A percentile compares a stretch with the other conserved stretches of the same genome.
Conservation (phyloP, 2,113 vertebrate species). For the Eurypyga helias region DNA sequence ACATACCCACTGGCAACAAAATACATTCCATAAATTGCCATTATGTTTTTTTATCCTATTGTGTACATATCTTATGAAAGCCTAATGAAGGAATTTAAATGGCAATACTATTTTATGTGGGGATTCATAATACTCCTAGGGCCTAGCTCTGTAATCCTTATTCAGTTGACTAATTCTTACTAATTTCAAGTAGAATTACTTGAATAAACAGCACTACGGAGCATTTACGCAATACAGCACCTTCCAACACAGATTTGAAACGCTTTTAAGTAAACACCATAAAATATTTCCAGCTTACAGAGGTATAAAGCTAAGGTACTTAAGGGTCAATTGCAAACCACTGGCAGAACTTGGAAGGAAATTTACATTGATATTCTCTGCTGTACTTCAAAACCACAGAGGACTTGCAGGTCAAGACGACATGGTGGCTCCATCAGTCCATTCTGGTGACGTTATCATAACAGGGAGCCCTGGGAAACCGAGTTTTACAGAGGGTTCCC, state of each 20-base stretch:
- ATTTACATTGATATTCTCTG: constrained; percentile 8
- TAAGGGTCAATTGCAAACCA: constrained; percentile 4
- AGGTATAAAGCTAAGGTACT: not conserved
- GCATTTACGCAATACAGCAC: not conserved
- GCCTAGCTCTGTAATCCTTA: constrained; percentile 20
- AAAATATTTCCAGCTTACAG: not conserved
- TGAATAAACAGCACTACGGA: constrained; percentile 42
- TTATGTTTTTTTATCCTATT: not conserved
- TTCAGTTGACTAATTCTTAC: constrained; percentile 56
- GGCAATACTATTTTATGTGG: not conserved
- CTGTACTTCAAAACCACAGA: not conserved
- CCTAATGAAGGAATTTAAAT: constrained; percentile 33
- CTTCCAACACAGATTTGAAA: not conserved
- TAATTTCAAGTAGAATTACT: constrained; percentile 60
- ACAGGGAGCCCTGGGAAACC: not conserved
- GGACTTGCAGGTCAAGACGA: not conserved
- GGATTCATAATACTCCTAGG: not conserved
- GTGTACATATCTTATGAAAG: constrained; percentile 18
- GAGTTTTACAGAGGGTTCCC: not conserved
- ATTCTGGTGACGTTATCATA: not conserved
- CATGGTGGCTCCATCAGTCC: not conserved
- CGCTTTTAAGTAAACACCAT: constrained; percentile 22
- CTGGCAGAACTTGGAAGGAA: not conserved
- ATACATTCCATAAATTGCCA: not conserved
- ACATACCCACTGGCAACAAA: not conserved